Base-by-base conservation (phyloP, 2,113 vertebrate species). In the Oryzias woworae region DNA sequence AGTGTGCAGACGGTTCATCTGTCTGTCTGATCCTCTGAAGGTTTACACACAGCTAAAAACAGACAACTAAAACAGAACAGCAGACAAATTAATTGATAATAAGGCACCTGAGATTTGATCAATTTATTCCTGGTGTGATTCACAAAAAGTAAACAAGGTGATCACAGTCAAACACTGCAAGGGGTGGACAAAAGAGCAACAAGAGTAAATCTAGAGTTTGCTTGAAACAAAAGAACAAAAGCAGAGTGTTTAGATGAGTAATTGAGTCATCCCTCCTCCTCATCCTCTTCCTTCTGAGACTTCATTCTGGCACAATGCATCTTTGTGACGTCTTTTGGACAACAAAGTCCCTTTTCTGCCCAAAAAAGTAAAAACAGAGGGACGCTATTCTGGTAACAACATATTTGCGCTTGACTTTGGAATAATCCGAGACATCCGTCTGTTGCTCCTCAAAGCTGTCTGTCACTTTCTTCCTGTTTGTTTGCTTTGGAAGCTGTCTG, bases 21-120 rank as follows among this genome's bases (percentile, higher is more conserved):
- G 84, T 77, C 26, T 66, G 62, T 69, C 61, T 2, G 0, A 22
- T 62, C 73, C 54, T 60, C 64, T 23, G 48, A 68, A 51, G 68
- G 36, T 73, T 85, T 69, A 62, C 49, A 84, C 51, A 31, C 0
- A 22, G 56, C 53, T 78, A 86, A 86, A 80, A 79, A 77, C 77
- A 86, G 31, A 36, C 31, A 15, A 17, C 54, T 3, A 8, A 48
- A 18, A 55, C 67, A 82, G 77, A 55, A 36, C 49, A 51, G 22
- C 5, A 58, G 45, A 67, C 55, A 71, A 62, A 67, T 47, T 51
- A 53, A 43, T 41, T 53, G 58, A 18, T 22, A 46, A 56, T 49
- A 17, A 74, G 31, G 22, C 49, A 18, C 16, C 31, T 3, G 14
- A 47, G 48, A 74, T 63, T 55, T 50, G 12, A 51, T 60, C 14